Conservation (phyloP, 2,113 vertebrate species). For the Phylloscopus whistleri region DNA sequence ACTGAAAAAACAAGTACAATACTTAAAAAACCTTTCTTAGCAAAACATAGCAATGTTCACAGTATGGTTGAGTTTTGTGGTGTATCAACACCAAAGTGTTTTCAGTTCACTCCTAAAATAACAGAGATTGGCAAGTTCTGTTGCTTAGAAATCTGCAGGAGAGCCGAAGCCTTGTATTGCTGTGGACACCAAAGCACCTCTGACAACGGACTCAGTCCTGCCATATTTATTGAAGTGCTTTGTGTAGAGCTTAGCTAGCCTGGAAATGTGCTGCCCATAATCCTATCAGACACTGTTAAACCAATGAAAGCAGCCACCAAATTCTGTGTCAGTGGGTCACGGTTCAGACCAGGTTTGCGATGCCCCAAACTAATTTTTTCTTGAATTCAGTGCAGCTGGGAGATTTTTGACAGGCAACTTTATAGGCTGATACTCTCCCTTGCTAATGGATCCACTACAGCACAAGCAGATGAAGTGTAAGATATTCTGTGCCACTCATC, state of each 20-base stretch:
- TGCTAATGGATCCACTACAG: background rate
- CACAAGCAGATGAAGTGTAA: background rate
- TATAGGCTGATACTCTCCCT: background rate
- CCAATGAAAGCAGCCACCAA: background rate
- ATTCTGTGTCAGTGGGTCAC: background rate
- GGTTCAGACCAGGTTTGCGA: background rate
- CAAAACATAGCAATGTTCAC: background rate
- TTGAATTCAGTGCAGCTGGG: background rate
- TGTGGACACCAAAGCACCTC: background rate
- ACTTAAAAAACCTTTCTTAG: background rate
- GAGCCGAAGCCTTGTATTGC: background rate
- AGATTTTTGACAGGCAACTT: background rate
- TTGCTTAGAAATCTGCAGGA: background rate
- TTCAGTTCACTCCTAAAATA: background rate
- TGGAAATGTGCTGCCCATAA: background rate
- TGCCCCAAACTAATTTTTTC: background rate
- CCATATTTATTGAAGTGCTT: background rate
- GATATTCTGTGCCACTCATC: background rate
- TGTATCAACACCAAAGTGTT: background rate
- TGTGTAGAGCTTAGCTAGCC: background rate
- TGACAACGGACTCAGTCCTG: background rate
- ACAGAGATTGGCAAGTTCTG: background rate
- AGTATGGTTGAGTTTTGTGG: background rate
- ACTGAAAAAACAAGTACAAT: background rate
- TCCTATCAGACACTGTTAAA: background rate